Evolutionary conservation across 1,140 invertebrate genomes (phyloP).

Genomic region (Cyclina sinensis): DNA sequence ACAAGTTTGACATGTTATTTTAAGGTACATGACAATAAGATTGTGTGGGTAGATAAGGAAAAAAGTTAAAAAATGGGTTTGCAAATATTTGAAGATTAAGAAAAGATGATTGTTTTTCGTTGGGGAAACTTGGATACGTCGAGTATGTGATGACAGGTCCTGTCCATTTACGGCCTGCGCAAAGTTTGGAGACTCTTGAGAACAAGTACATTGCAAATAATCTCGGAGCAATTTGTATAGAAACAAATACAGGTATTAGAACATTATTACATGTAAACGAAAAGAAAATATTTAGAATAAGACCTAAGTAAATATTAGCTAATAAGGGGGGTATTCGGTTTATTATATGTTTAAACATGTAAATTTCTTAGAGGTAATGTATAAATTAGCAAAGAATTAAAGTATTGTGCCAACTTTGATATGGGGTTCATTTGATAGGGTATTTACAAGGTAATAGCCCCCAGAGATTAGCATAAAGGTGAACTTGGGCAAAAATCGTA

Average conservation of each 20-base stretch:
- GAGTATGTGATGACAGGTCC: background rate
- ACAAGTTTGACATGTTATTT: no score
- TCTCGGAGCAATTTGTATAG: conserved; percentile 21
- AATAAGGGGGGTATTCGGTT: conserved; percentile 1
- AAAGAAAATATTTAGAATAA: background rate
- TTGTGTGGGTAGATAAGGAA: no score
- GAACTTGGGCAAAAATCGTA: no score
- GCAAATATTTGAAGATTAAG: conserved; percentile 39
- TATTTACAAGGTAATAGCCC: no score
- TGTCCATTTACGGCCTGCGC: background rate
- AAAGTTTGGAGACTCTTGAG: background rate
- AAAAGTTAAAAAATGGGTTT: background rate
- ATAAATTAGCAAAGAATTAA: background rate
- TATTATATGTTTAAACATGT: conserved; percentile 33
- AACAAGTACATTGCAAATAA: conserved; percentile 19
- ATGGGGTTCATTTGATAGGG: no score
- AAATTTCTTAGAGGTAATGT: background rate
- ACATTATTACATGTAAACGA: conserved; percentile 14
- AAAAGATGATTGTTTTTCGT: conserved; percentile 2
- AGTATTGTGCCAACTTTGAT: no score
- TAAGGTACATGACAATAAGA: no score
- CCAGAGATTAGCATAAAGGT: no score
- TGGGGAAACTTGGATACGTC: conserved; percentile 6
- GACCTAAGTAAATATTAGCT: conserved; percentile 21
- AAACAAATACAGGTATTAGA: conserved; percentile 33